Percentiles rank a stretch among this genome's conserved stretches.
Conservation (phyloP, 2,888 invertebrate species). For the Pogonocherus hispidulus region DNA sequence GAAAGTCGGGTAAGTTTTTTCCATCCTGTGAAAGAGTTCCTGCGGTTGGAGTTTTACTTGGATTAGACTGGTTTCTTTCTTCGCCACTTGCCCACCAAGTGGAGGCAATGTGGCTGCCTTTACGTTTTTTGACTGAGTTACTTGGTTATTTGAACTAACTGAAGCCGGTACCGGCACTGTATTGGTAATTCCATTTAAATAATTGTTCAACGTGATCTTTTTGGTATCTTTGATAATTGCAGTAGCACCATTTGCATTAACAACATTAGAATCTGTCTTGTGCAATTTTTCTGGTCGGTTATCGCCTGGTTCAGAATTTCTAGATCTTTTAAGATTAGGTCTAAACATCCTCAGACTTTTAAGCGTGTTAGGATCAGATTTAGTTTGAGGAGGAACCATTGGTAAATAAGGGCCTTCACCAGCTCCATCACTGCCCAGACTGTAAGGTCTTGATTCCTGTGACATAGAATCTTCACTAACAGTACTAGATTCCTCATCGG, state of each 20-base stretch:
- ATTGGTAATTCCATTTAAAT: constrained; percentile 36
- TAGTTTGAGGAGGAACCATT: constrained; percentile 51
- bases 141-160: constrained; percentile 27
- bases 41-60: constrained; percentile 48
- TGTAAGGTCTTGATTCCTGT: constrained; percentile 69
- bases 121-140: constrained; percentile 59
- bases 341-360: constrained; percentile 72
- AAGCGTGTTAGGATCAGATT: constrained; percentile 70
- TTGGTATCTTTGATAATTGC: neutral
- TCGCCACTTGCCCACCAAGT: constrained; percentile 60
- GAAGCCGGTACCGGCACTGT: neutral
- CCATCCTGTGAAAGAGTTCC: constrained; percentile 31
- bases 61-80: constrained; percentile 50
- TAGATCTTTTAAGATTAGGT: constrained; percentile 63
- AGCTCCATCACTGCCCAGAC: constrained; percentile 69
- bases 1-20: constrained; percentile 27
- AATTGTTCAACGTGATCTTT: constrained; percentile 32
- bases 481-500: constrained; percentile 55
- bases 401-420: constrained; percentile 54
- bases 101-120: constrained; percentile 60
- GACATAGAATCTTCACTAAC: constrained; percentile 69
- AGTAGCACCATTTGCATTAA: constrained; percentile 13
- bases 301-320: constrained; percentile 41
- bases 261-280: constrained; percentile 37
- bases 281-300: constrained; percentile 38